These are phyloP conservation scores for Plecotus auritus DNA, from an alignment of 2,113 vertebrate species.

Conservation along the genomic window DNA sequence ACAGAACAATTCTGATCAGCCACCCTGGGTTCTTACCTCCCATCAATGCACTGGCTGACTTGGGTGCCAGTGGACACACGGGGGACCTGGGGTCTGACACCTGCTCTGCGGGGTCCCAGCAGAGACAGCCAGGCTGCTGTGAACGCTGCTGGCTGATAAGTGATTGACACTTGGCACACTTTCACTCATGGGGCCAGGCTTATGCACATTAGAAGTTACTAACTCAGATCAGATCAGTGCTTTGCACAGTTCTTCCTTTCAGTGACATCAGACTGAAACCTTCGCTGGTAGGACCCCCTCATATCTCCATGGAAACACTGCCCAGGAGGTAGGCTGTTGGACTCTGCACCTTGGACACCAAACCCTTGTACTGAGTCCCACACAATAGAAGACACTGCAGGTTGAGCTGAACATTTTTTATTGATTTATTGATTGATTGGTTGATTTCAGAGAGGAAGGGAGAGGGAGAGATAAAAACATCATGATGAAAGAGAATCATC, in stretches of 20 bases:
- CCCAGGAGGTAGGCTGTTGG: not conserved
- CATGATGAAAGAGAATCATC: too few relatives aligned
- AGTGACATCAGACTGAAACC: not conserved
- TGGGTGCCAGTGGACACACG: accelerated
- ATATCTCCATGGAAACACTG: not conserved
- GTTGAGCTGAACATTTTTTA: not conserved
- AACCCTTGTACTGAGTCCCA: not conserved
- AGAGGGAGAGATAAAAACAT: too few relatives aligned
- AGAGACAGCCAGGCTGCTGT: accelerated
- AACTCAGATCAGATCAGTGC: not conserved
- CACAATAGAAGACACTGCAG: not conserved
- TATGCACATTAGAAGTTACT: not conserved
- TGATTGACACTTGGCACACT: not conserved
- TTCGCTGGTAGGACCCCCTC: accelerated
- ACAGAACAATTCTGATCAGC: not conserved
- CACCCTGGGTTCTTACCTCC: accelerated
- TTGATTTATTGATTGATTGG: too few relatives aligned
- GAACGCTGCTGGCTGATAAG: accelerated
- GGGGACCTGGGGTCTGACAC: accelerated
- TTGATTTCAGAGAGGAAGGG: too few relatives aligned
- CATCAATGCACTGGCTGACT: too few relatives aligned
- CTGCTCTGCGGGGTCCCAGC: not conserved
- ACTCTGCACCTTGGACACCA: not conserved
- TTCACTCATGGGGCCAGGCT: not conserved
- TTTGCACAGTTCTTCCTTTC: not conserved